Conservation (phyloP, 2,113 vertebrate species). For the Brachirus orientalis region DNA sequence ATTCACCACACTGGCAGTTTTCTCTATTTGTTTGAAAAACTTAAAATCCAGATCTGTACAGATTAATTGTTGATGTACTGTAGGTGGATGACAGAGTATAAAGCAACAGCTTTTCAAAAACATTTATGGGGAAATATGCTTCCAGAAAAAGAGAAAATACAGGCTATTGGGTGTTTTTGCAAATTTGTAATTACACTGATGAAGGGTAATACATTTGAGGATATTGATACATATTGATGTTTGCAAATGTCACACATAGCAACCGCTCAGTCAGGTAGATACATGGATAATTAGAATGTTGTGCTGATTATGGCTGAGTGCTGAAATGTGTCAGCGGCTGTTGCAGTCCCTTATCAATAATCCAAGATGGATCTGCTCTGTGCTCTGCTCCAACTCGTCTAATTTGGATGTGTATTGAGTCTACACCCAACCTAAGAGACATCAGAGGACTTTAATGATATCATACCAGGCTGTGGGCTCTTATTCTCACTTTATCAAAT, state of each 20-base stretch:
- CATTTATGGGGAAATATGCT: neutral
- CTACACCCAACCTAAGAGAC: conserved; percentile 18
- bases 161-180: neutral
- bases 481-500: conserved; percentile 13
- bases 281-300: conserved; percentile 36
- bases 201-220: neutral
- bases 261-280: conserved; percentile 30
- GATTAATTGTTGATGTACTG: too few relatives aligned
- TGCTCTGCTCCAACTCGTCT: conserved; percentile 11
- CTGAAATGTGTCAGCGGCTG: conserved; percentile 41
- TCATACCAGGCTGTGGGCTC: neutral
- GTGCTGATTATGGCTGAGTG: conserved; percentile 21
- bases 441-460: conserved; percentile 17
- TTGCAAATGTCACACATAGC: conserved; percentile 24
- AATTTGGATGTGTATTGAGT: conserved; percentile 47
- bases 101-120: neutral
- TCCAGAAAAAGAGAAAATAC: neutral
- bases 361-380: conserved; percentile 40
- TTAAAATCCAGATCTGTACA: too few relatives aligned
- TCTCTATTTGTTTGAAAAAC: too few relatives aligned
- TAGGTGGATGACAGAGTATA: neutral
- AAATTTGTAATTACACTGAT: conserved; percentile 8
- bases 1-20: too few relatives aligned
- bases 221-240: conserved; percentile 2
- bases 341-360: conserved; percentile 46